These are phyloP conservation scores for Epizoanthus ramosus DNA, from an alignment of 92 coral and sea anemone species.

Conservation along the genomic window DNA sequence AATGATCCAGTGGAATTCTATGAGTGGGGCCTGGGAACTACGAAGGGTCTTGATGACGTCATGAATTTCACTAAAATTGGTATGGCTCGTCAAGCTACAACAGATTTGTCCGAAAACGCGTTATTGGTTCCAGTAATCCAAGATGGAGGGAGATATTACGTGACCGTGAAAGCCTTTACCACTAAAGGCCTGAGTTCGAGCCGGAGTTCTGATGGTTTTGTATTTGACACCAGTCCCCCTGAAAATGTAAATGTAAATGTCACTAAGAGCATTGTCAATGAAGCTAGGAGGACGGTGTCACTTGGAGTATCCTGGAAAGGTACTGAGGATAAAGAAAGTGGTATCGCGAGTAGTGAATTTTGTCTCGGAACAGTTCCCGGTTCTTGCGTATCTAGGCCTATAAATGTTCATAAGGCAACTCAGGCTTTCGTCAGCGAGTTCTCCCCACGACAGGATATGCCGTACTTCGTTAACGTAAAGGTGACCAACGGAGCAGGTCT, in stretches of 20 bases:
- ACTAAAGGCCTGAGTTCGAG: slow-evolving; percentile 68
- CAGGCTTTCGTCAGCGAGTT: slow-evolving; percentile 64
- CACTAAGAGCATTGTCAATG: slow-evolving; percentile 62
- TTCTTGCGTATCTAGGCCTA: slow-evolving; percentile 54
- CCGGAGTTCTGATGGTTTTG: slow-evolving; percentile 81
- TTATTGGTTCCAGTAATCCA: slow-evolving; percentile 61
- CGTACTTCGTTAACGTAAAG: slow-evolving; percentile 71
- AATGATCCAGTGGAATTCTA: slow-evolving; percentile 84
- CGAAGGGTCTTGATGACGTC: slow-evolving; percentile 64
- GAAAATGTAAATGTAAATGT: slow-evolving; percentile 56
- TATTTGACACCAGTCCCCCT: slow-evolving; percentile 85
- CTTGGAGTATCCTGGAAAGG: slow-evolving; percentile 72
- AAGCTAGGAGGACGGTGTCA: slow-evolving; percentile 58
- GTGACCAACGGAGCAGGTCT: slow-evolving; percentile 83
- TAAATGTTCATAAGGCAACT: slow-evolving; percentile 41
- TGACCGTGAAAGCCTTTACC: slow-evolving; percentile 79
- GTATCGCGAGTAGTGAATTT: slow-evolving; percentile 59
- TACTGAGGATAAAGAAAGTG: slow-evolving; percentile 76
- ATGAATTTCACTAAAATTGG: slow-evolving; percentile 78
- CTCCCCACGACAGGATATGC: slow-evolving; percentile 55
- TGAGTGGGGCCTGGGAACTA: slow-evolving; percentile 91
- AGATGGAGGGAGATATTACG: slow-evolving; percentile 77
- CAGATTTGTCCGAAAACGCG: slow-evolving; percentile 66
- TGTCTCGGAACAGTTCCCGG: slow-evolving; percentile 80
- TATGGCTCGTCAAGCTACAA: slow-evolving; percentile 57